A percentile compares a stretch with the other conserved stretches of the same genome.
phyloP scores from a whole-genome alignment of 2,113 vertebrate species.

The Engystomops pustulosus region DNA sequence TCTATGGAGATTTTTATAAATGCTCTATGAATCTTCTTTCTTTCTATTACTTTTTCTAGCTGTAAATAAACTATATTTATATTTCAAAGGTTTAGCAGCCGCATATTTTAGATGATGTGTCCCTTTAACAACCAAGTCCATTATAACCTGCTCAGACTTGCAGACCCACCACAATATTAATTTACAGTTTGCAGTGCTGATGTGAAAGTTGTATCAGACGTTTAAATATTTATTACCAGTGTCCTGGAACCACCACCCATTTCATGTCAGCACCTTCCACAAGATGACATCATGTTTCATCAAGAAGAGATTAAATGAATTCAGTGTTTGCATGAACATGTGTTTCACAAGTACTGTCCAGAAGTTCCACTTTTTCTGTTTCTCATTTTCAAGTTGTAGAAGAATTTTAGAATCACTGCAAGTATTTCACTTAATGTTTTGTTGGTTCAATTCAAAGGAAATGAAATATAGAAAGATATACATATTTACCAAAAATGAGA shows the following conservation, averaged over 20 bases:
- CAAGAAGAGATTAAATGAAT: conserved; percentile 21
- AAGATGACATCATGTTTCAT: conserved; percentile 32
- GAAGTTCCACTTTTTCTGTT: neutral
- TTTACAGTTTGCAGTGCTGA: neutral
- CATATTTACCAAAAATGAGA: too few species aligned
- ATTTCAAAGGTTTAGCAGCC: too few species aligned
- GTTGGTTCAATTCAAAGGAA: too few species aligned
- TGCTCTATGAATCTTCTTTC: too few species aligned
- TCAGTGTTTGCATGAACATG: neutral
- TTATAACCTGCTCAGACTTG: neutral
- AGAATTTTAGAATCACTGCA: neutral
- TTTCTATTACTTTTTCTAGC: too few species aligned
- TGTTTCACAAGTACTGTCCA: neutral
- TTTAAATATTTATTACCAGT: conserved; percentile 12
- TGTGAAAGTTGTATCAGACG: neutral
- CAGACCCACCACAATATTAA: neutral
- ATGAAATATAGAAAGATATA: neutral
- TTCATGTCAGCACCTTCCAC: conserved; percentile 29
- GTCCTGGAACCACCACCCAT: neutral
- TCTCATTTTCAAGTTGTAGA: neutral
- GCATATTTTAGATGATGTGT: too few species aligned
- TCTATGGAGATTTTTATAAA: too few species aligned
- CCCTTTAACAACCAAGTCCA: neutral
- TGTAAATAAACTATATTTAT: too few species aligned
- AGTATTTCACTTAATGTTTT: neutral